Evolutionary conservation across 2,797 vertebrate genomes (phyloP), one percentile per base, ranked within the genome.

Genomic region (Hippocampus kuda): DNA sequence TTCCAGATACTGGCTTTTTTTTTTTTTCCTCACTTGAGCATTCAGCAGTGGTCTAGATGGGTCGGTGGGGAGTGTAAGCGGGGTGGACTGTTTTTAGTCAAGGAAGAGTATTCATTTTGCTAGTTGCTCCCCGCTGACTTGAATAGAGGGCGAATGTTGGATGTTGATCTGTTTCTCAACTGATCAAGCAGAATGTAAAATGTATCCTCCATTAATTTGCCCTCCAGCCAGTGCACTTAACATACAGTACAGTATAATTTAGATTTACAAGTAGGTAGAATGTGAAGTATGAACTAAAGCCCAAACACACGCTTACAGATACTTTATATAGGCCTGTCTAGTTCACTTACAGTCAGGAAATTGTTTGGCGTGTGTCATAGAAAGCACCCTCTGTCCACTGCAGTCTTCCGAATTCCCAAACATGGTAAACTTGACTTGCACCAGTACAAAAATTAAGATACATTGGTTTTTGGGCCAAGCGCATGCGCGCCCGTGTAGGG

Each of bases 11-110:
- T 69, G 63, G 20, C 24, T 41, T 70, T 8, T 38, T 38, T 72
- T 72, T 85, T 83, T 72, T 72, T 85, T 83, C 83, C 30, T 30
- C 30, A 84, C 77, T 83, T 81, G 82, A 84, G 80, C 77, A 76
- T 86, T 79, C 79, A 84, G 70, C 38, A 38, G 54, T 66, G 72
- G 75, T 51, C 65, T 26, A 51, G 3, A 30, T 48, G 59, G 67
- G 56, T 16, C 5, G 26, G 15, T 38, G 1, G 56, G 5, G n/a
- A 4, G 53, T 16, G 26, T 16, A 0, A 13, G 5, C 12, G 4
- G 12, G 11, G 41, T 27, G 5, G 26, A 30, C 38, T 49, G 74
- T 77, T 71, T 73, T 72, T 7, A 63, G 49, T 66, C 6, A 4
- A n/a, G 18, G 68, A 72, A 70, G 54, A 68, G 72, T 80, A 79